Percentiles rank a stretch among this genome's conserved stretches.
Evolutionary conservation across 2,888 invertebrate genomes (phyloP).

Genomic region (Eupeodes luniger): DNA sequence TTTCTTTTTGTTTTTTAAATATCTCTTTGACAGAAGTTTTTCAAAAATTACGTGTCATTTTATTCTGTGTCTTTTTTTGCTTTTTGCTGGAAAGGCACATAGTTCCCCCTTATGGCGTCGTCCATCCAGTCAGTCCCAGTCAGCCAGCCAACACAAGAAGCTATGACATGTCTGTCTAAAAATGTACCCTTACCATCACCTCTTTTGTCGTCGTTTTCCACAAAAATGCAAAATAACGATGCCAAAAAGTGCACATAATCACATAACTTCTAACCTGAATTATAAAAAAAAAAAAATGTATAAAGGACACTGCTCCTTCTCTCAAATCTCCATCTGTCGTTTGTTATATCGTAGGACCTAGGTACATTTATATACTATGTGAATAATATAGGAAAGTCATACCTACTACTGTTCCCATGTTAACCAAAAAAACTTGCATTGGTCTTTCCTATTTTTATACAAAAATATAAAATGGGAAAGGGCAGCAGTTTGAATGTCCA

Average conservation of each 20-base stretch:
- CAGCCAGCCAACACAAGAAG: slow-evolving; percentile 16
- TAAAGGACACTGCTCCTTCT: slow-evolving; percentile 61
- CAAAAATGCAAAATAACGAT: slow-evolving; percentile 69
- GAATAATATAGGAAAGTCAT: not conserved
- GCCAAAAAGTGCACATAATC: slow-evolving; percentile 71
- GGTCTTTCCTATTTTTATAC: not conserved
- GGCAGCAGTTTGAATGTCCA: slow-evolving; percentile 2
- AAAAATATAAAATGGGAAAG: not conserved
- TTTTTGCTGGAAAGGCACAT: no score
- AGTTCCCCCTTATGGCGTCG: not conserved
- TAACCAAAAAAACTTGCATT: slow-evolving; percentile 32
- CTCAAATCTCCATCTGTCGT: slow-evolving; percentile 56
- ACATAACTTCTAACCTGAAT: slow-evolving; percentile 66
- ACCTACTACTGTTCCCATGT: slow-evolving; percentile 8
- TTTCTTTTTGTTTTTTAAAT: not conserved
- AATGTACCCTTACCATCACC: not conserved
- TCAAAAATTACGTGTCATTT: not conserved
- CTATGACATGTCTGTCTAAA: not conserved
- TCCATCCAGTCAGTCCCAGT: not conserved
- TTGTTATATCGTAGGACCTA: not conserved
- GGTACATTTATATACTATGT: not conserved
- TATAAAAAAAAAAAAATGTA: slow-evolving; percentile 42
- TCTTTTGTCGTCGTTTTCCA: slow-evolving; percentile 41
- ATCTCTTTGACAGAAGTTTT: not conserved
- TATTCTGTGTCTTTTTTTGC: not conserved